Percentiles rank a stretch among this genome's conserved stretches.
Conservation (phyloP, 2,797 vertebrate genomes). For the Poeciliopsis infans region DNA sequence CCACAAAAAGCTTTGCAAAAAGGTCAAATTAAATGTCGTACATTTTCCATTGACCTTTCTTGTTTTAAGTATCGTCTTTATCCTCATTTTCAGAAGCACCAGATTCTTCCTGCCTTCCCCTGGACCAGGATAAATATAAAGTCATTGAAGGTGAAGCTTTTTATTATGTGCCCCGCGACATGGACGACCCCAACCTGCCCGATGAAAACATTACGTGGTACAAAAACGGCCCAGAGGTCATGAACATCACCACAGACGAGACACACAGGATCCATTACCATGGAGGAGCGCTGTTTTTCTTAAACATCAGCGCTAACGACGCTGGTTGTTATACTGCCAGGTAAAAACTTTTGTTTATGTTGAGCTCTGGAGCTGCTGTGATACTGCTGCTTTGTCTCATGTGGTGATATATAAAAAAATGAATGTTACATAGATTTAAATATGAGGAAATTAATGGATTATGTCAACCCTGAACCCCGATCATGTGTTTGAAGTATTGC, state of each 20-base stretch:
- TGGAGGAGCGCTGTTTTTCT: constrained; percentile 24
- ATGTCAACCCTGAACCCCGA: background rate
- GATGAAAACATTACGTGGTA: constrained; percentile 38
- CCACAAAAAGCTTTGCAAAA: background rate
- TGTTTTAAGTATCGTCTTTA: background rate
- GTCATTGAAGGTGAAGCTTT: constrained; percentile 49
- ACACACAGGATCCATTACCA: constrained; percentile 36
- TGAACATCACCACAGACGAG: constrained; percentile 35
- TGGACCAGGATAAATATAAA: accelerated
- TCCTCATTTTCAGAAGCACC: constrained; percentile 7
- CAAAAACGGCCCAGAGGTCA: background rate
- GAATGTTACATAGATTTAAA: background rate
- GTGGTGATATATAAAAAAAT: background rate
- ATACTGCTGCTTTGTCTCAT: background rate
- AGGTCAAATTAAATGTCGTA: background rate
- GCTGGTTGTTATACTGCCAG: constrained; percentile 40
- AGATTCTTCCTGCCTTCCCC: accelerated
- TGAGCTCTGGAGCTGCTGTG: background rate
- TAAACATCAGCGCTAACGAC: constrained; percentile 31
- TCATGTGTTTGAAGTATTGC: background rate
- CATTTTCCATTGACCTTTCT: background rate
- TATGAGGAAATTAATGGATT: background rate
- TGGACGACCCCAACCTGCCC: accelerated
- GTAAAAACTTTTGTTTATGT: constrained; percentile 37
- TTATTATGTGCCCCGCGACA: background rate